Percentiles rank a stretch among this genome's conserved stretches.
phyloP scores from a whole-genome alignment of 2,888 invertebrate species.

The Ophion ellenae region DNA sequence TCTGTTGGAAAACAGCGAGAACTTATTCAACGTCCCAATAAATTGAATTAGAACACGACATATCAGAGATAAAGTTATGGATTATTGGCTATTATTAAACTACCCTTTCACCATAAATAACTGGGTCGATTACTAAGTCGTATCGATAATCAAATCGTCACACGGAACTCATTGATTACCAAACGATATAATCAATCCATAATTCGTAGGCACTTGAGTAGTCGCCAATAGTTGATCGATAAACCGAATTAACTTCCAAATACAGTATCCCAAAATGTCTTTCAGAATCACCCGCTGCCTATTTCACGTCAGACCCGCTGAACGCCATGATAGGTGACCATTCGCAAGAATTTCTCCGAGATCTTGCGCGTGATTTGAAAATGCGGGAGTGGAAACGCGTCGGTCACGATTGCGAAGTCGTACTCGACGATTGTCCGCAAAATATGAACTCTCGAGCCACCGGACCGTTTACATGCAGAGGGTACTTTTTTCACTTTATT shows the following conservation, averaged over 20 bases:
- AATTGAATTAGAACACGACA: no score
- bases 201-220: not conserved
- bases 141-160: no score
- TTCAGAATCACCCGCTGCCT: slow-evolving; percentile 59
- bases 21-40: no score
- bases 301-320: slow-evolving; percentile 66
- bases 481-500: slow-evolving; percentile 82
- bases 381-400: slow-evolving; percentile 86
- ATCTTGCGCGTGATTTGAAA: slow-evolving; percentile 85
- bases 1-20: no score
- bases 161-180: no score
- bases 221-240: not conserved
- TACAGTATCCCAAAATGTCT: not conserved
- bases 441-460: slow-evolving; percentile 82
- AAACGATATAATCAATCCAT: no score
- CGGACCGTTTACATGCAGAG: slow-evolving; percentile 85
- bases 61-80: no score
- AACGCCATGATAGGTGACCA: slow-evolving; percentile 73
- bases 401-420: slow-evolving; percentile 87
- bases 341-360: slow-evolving; percentile 83
- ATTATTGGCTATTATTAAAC: no score
- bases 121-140: no score
- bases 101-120: no score
- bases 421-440: slow-evolving; percentile 88
- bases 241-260: not conserved